Base-by-base conservation (phyloP, 2,797 vertebrate species). In the Sebastes diploproa region DNA sequence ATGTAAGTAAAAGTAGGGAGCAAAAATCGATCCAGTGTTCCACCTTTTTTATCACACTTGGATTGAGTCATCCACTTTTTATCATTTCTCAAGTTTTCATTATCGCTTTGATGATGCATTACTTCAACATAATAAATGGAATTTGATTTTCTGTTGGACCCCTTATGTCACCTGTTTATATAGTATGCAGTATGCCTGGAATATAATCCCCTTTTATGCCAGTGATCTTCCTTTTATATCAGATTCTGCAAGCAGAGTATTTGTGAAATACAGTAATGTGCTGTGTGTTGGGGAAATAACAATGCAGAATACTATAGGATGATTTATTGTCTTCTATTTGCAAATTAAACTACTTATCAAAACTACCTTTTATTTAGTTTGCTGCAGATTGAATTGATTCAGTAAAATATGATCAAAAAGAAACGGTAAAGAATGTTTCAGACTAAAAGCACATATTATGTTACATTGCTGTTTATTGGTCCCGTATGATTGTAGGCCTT, bases 381-480 rank as follows among this genome's bases (percentile, higher is more conserved):
- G 36, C 34, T 38, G 20, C 14, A 70, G 52, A 29, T 38, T 50
- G 12, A 29, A 46, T 18, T 1, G 36, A 42, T 27, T 59, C 4
- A 55, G 34, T 59, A 46, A 46, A 46, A 46, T 46, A 46, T 18
- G 16, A 46, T 68, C 11, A 65, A 79, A 68, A 22, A 67, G 58
- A 81, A 81, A 52, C 29, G 72, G 16, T 16, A 55, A 70, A 55
- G 60, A 80, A 55, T 68, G 50, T 60, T 36, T 6, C 14, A 38
- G 12, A 72, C 50, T 76, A 25, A 87, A 80, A 54, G 34, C 58
- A 32, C 46, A 23, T 68, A 72, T 81, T 36, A 58, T 68, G 58
- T 59, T 32, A 81, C 80, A 75, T 75, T 77, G 32, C 75, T 83
- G 58, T 77, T 81, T 84, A 77, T 71, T 87, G 55, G 60, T 74